phyloP scores from a whole-genome alignment of 2,797 vertebrate genomes.

The Xiphorhynchus erythropygius region DNA sequence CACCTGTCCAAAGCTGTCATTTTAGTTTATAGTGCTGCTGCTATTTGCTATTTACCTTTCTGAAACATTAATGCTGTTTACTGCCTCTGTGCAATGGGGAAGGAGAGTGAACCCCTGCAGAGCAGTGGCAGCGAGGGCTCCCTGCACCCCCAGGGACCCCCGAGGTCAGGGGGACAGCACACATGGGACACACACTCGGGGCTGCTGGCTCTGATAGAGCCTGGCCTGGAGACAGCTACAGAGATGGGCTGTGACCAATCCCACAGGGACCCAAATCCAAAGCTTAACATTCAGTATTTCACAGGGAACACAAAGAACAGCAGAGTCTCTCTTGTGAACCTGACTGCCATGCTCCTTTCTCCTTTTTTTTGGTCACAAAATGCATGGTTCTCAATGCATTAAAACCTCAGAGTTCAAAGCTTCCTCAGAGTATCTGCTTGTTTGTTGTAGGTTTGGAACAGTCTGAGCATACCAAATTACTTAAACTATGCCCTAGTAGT shows the following conservation, averaged over 20 bases:
- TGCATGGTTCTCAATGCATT: background rate
- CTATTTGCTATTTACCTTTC: constrained; percentile 28
- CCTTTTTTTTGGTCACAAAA: background rate
- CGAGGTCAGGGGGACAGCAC: background rate
- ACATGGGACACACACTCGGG: background rate
- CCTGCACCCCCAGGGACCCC: background rate
- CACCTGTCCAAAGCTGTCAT: constrained; percentile 31
- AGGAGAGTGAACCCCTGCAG: background rate
- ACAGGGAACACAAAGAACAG: background rate
- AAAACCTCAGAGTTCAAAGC: background rate
- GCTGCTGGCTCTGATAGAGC: background rate
- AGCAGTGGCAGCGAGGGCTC: background rate
- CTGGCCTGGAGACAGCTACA: background rate
- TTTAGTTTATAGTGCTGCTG: background rate
- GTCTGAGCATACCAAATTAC: background rate
- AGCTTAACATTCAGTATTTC: background rate
- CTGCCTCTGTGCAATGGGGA: background rate
- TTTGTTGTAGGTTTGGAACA: background rate
- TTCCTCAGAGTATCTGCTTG: background rate
- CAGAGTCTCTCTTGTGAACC: background rate
- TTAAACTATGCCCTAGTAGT: background rate
- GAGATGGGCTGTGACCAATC: background rate
- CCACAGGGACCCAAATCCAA: background rate
- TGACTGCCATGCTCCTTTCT: background rate
- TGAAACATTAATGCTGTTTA: constrained; percentile 57